Base-by-base conservation (phyloP, 1,140 invertebrate genomes). In the Ostrea edulis region DNA sequence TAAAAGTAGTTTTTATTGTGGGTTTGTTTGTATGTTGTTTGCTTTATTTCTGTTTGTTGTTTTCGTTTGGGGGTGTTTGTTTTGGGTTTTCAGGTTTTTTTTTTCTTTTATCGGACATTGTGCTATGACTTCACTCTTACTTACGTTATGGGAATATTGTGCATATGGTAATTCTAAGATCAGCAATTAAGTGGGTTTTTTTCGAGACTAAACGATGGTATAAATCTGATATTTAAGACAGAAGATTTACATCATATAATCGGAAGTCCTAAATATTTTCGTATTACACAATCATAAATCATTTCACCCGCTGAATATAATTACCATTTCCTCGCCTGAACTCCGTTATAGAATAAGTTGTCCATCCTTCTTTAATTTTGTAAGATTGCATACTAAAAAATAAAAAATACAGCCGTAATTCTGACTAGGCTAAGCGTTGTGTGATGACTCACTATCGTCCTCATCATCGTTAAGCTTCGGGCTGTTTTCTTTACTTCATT, bases 401-500 rank as follows among this genome's bases (percentile, higher is more conserved):
- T 77, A 29, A 29, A 7, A 62, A 62, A 20, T 62, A 5, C 35
- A 44, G 35, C 35, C 17, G 5, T 62, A 20, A 20, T 62, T 62
- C 14, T 62, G n/a, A 62, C 22, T 35, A 12, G 22, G 68, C 35
- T 77, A 77, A 77, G 29, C 12, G 25, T 25, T 77, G 25, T 12
- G 1, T 29, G 29, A 25, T 77, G 68, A 35, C 29, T 29, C 29
- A 25, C 4, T 11, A 4, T n/a, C n/a, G 58, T 20, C 58, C 58
- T 44, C 3, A 20, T 62, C 55, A 20, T 62, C 7, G 14, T 62
- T 62, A 62, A 62, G 14, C 55, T 25, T 25, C 12, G 14, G 68
- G 68, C 58, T 62, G 71, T 85, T 84, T 88, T 62, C 88, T 91
- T 35, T 83, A 88, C 14, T 82, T 83, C 53, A 83, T 53, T 83